These are phyloP conservation scores for Oedothorax gibbosus DNA, from an alignment of 1,140 invertebrate genomes.

Conservation along the genomic window DNA sequence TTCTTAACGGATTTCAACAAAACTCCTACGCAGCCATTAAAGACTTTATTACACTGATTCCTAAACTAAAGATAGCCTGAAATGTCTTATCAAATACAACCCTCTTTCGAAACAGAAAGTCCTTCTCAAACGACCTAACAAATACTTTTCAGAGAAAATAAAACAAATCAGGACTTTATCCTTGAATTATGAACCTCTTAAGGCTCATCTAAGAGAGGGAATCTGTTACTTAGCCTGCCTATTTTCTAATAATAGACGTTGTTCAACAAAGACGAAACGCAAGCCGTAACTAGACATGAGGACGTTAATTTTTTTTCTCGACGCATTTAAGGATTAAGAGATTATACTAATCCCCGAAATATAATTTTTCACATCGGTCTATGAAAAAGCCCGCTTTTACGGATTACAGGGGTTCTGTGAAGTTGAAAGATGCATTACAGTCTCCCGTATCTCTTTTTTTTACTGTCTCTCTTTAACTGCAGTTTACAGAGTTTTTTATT, in stretches of 20 bases:
- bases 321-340: conserved; percentile 47
- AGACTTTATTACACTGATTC: too few relatives aligned
- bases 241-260: conserved; percentile 23
- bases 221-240: conserved; percentile 27
- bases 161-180: neutral
- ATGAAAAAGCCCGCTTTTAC: conserved; percentile 20
- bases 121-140: too few relatives aligned
- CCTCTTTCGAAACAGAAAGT: too few relatives aligned
- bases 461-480: conserved; percentile 27
- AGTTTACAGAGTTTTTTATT: conserved; percentile 48
- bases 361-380: conserved; percentile 49
- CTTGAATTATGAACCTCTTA: conserved; percentile 42
- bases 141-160: too few relatives aligned
- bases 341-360: conserved; percentile 45
- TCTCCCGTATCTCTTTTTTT: conserved; percentile 19
- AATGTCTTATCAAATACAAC: too few relatives aligned
- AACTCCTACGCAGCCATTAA: too few relatives aligned
- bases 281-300: neutral
- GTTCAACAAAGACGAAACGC: conserved; percentile 20
- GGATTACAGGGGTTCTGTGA: conserved; percentile 41
- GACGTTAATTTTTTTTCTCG: conserved; percentile 23
- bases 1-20: too few relatives aligned
- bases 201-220: conserved; percentile 1
- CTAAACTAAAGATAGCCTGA: too few relatives aligned
- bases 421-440: conserved; percentile 53